Percentiles rank a stretch among this genome's conserved stretches.
These are phyloP conservation scores for Lasioglossum lativentre DNA, from an alignment of 2,888 invertebrate species.

Conservation along the genomic window DNA sequence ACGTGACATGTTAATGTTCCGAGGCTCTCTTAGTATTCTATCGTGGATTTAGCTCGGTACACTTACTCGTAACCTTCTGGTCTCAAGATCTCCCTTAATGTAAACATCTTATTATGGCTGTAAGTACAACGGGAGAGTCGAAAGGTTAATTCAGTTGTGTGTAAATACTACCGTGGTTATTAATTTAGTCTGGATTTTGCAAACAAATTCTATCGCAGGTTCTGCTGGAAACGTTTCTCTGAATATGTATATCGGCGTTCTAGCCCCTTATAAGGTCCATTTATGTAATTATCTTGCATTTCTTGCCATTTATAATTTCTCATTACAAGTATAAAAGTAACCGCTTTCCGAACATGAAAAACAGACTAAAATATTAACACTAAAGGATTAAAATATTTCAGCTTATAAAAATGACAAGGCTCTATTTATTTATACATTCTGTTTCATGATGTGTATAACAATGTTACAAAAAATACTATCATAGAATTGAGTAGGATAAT, in stretches of 20 bases:
- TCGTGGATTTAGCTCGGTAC: not conserved
- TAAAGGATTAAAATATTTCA: too few species aligned
- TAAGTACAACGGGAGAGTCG: not conserved
- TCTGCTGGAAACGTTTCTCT: not conserved
- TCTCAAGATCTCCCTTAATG: not conserved
- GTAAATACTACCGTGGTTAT: not conserved
- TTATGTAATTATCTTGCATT: too few species aligned
- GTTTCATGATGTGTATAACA: too few species aligned
- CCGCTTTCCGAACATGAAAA: not conserved
- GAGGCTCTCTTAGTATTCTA: constrained; percentile 1
- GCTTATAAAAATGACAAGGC: too few species aligned
- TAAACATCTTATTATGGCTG: not conserved
- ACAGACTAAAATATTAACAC: not conserved
- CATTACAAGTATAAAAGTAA: not conserved
- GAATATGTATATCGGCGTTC: too few species aligned
- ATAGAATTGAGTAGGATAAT: too few species aligned
- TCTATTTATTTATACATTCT: too few species aligned
- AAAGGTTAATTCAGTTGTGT: not conserved
- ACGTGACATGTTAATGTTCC: constrained; percentile 9
- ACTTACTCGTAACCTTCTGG: constrained; percentile 1
- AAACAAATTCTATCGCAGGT: not conserved
- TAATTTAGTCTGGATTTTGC: not conserved
- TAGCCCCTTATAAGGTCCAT: too few species aligned
- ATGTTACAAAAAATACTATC: too few species aligned
- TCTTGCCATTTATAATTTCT: too few species aligned